Percentiles rank a stretch among this genome's conserved stretches.
phyloP scores from a whole-genome alignment of 2,113 vertebrate species.

The Nettapus auritus region DNA sequence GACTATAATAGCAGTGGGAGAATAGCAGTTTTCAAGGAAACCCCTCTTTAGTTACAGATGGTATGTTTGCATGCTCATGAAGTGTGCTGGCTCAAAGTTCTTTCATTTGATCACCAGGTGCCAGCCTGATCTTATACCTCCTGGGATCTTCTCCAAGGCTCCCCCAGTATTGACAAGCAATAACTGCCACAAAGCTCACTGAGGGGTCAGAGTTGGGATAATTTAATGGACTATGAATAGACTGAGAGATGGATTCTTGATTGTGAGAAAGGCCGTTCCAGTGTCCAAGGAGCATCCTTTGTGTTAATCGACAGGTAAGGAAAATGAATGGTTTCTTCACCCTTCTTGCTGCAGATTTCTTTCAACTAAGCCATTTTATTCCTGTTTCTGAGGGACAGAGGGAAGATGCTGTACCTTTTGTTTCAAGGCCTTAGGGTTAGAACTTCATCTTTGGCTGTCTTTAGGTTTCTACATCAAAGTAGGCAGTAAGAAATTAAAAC shows the following conservation, averaged over 20 bases:
- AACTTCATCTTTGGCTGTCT: constrained; percentile 53
- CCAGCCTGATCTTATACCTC: background rate
- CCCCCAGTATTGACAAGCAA: background rate
- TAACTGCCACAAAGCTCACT: background rate
- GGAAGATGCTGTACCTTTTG: constrained; percentile 41
- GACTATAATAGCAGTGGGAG: background rate
- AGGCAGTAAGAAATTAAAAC: constrained; percentile 67
- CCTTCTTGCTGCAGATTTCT: constrained; percentile 29
- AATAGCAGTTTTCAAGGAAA: constrained; percentile 20
- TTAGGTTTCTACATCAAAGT: constrained; percentile 57
- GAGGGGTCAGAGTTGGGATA: background rate
- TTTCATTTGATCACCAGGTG: background rate
- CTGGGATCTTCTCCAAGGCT: background rate
- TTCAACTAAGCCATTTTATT: constrained; percentile 46
- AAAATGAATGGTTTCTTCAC: constrained; percentile 26
- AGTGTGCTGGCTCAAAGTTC: background rate
- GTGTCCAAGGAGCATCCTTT: background rate
- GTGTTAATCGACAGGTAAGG: constrained; percentile 17
- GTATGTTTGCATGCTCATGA: background rate
- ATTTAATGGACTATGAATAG: background rate
- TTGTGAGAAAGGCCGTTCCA: background rate
- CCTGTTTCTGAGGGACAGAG: constrained; percentile 30
- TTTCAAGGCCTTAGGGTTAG: constrained; percentile 58
- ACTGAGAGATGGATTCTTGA: background rate
- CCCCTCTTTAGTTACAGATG: background rate